A percentile compares a stretch with the other conserved stretches of the same genome.
Conservation (phyloP, 2,888 invertebrate genomes). For the Caenorhabditis zanzibari region DNA sequence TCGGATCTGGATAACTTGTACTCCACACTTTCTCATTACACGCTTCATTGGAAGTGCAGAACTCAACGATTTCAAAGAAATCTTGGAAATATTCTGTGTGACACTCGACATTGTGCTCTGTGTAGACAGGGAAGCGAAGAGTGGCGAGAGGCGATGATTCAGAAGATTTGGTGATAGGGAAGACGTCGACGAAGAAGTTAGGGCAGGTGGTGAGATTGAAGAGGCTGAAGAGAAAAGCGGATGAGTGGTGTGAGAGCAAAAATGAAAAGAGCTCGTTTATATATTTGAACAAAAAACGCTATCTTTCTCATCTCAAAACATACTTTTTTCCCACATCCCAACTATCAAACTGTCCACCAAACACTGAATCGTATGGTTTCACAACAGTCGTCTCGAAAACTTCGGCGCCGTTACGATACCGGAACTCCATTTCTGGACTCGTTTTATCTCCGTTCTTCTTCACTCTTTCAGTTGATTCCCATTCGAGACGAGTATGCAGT, state of each 20-base stretch:
- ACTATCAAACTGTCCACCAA: constrained; percentile 70
- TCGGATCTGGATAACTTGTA: constrained; percentile 72
- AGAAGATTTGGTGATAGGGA: constrained; percentile 6
- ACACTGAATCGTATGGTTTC: constrained; percentile 79
- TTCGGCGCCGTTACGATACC: constrained; percentile 30
- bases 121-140: constrained; percentile 65
- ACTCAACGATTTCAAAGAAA: constrained; percentile 67
- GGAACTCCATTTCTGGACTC: constrained; percentile 72
- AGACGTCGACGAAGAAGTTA: constrained; percentile 27
- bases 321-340: constrained; percentile 42
- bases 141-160: constrained; percentile 30
- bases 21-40: constrained; percentile 73
- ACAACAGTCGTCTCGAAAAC: constrained; percentile 63
- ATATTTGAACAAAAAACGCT: too few relatives aligned
- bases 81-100: constrained; percentile 34
- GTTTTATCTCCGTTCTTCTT: constrained; percentile 64
- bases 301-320: background rate
- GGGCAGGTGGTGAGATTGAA: constrained; percentile 29
- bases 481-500: constrained; percentile 46
- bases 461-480: constrained; percentile 32
- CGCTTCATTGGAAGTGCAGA: constrained; percentile 51
- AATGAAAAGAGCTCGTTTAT: too few relatives aligned
- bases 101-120: constrained; percentile 36
- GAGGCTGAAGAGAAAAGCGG: constrained; percentile 23
- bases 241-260: background rate